A percentile compares a stretch with the other conserved stretches of the same genome.
These are phyloP conservation scores for Parnassius smintheus DNA, from an alignment of 2,888 invertebrate genomes.

Conservation along the genomic window DNA sequence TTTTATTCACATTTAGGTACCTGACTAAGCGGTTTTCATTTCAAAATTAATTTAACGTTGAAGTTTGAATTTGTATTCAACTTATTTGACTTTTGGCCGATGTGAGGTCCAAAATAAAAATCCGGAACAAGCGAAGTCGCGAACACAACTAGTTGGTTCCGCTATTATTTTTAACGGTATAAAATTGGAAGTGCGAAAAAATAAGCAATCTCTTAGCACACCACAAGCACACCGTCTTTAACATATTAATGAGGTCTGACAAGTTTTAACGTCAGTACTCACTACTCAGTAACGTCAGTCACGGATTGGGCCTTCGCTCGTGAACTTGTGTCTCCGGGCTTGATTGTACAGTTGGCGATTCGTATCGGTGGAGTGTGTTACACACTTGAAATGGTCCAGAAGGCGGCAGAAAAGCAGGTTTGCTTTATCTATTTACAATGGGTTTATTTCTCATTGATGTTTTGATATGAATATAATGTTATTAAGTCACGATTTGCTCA, in stretches of 20 bases:
- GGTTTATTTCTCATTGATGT: too few relatives aligned
- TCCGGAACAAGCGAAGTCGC: too few relatives aligned
- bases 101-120: too few relatives aligned
- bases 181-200: neutral
- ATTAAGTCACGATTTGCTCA: too few relatives aligned
- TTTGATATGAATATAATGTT: too few relatives aligned
- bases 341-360: constrained; percentile 5
- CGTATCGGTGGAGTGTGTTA: neutral
- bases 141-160: too few relatives aligned
- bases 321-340: neutral
- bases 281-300: constrained; percentile 16
- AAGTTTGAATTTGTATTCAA: too few relatives aligned
- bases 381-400: constrained; percentile 7
- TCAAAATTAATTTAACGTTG: too few relatives aligned
- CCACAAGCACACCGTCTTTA: neutral
- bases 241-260: constrained; percentile 2
- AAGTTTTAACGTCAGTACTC: constrained; percentile 16
- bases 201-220: neutral
- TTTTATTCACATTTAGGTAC: too few relatives aligned
- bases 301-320: constrained; percentile 3
- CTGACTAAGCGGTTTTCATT: too few relatives aligned
- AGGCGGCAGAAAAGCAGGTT: constrained; percentile 18
- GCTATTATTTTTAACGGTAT: too few relatives aligned
- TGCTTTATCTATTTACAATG: neutral
- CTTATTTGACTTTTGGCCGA: too few relatives aligned